A percentile compares a stretch with the other conserved stretches of the same genome.
phyloP scores from a whole-genome alignment of 2,113 vertebrate species.

The Gavialis gangeticus region DNA sequence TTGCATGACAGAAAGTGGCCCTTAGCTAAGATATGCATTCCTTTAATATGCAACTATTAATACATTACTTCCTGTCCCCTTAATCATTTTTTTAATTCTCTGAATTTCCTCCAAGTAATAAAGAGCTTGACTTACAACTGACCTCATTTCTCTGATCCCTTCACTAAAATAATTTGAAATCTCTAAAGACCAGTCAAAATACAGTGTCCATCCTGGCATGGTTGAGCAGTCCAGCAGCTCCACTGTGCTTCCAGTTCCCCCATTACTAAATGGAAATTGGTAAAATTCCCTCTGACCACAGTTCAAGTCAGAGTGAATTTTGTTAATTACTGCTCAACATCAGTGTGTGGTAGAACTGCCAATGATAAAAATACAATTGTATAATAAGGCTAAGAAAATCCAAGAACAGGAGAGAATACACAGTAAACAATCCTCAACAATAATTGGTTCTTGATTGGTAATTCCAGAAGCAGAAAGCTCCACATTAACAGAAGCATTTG shows the following conservation, averaged over 20 bases:
- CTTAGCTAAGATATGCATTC: constrained; percentile 13
- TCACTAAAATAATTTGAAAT: constrained; percentile 54
- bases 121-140: constrained; percentile 31
- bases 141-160: constrained; percentile 38
- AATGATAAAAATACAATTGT: constrained; percentile 54
- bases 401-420: not conserved
- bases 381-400: not conserved
- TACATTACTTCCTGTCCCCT: not conserved
- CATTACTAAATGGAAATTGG: not conserved
- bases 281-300: constrained; percentile 13
- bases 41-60: constrained; percentile 4
- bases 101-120: constrained; percentile 33
- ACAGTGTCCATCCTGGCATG: not conserved
- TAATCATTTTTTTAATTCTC: constrained; percentile 28
- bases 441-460: constrained; percentile 16
- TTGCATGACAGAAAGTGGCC: not conserved
- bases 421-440: not conserved
- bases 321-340: constrained; percentile 43
- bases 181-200: constrained; percentile 33
- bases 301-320: constrained; percentile 44
- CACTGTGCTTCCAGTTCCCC: not conserved
- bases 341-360: not conserved
- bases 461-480: not conserved
- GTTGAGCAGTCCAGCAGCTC: not conserved
- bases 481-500: constrained; percentile 8